Evolutionary conservation across 1,140 invertebrate species (phyloP).

Genomic region (Polypedilum vanderplanki): DNA sequence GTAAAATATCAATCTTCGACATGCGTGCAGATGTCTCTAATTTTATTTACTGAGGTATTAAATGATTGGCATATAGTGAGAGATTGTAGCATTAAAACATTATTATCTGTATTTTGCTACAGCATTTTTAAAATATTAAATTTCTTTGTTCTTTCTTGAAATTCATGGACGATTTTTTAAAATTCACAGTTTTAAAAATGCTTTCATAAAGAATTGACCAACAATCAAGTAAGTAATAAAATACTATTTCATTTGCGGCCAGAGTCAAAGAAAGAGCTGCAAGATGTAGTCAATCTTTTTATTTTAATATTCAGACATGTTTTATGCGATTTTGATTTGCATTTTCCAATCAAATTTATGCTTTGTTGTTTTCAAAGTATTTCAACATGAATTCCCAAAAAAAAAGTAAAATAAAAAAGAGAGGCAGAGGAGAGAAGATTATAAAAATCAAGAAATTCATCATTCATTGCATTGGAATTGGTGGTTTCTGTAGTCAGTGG

Average conservation of each 20-base stretch:
- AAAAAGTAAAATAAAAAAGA: not conserved
- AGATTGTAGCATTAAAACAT: too few relatives aligned
- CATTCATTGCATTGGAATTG: not conserved
- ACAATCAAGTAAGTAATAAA: not conserved
- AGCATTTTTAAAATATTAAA: too few relatives aligned
- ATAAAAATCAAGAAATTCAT: slow-evolving; percentile 12
- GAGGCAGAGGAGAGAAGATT: not conserved
- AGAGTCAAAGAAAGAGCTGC: not conserved
- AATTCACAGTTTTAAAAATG: too few relatives aligned
- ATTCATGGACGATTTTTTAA: too few relatives aligned
- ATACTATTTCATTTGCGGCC: not conserved
- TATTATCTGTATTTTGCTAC: too few relatives aligned
- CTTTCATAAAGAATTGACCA: too few relatives aligned
- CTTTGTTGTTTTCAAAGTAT: not conserved
- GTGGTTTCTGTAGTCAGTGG: not conserved
- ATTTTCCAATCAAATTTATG: slow-evolving; percentile 27
- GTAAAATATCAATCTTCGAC: too few relatives aligned
- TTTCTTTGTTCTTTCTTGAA: too few relatives aligned
- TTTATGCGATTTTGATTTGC: slow-evolving; percentile 26
- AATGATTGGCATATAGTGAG: too few relatives aligned
- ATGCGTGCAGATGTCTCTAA: too few relatives aligned
- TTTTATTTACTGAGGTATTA: too few relatives aligned
- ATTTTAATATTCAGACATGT: slow-evolving; percentile 12
- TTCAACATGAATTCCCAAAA: slow-evolving; percentile 11
- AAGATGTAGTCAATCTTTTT: not conserved